Percentiles rank a stretch among this genome's conserved stretches.
phyloP scores from a whole-genome alignment of 2,888 invertebrate species.

The Dryococelus australis region DNA sequence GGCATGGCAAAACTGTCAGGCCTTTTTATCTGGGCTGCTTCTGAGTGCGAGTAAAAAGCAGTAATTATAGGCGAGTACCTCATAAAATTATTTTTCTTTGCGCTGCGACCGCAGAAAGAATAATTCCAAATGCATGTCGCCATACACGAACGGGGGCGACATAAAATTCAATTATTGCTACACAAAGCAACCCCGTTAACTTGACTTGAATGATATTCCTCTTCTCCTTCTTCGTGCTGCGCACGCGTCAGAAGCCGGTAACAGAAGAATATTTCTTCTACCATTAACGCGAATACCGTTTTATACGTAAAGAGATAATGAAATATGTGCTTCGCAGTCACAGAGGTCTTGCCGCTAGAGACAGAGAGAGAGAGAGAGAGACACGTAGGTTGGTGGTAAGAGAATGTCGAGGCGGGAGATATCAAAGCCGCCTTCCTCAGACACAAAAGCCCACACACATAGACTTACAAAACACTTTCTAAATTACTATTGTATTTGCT shows the following conservation, averaged over 20 bases:
- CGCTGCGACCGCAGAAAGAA: background rate
- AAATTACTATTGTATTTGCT: conserved; percentile 1
- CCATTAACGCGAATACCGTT: background rate
- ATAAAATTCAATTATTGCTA: background rate
- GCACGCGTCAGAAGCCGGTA: background rate
- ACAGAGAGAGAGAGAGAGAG: no score
- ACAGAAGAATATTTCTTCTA: background rate
- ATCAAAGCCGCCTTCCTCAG: background rate
- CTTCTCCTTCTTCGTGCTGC: background rate
- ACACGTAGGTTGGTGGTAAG: background rate
- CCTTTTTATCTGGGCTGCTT: no score
- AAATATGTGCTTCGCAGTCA: background rate
- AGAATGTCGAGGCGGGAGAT: background rate
- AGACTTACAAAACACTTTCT: background rate
- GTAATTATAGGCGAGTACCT: background rate
- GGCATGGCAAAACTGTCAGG: no score
- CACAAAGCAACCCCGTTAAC: conserved; percentile 1
- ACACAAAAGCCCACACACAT: background rate
- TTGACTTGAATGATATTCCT: background rate
- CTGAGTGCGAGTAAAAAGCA: no score
- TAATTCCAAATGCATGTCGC: background rate
- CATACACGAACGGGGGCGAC: background rate
- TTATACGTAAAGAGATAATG: background rate
- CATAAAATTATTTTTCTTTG: background rate
- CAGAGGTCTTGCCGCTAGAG: background rate